Evolutionary conservation across 2,888 invertebrate genomes (phyloP), one percentile per base, ranked within the genome.

Genomic region (Frankliniella intonsa): DNA sequence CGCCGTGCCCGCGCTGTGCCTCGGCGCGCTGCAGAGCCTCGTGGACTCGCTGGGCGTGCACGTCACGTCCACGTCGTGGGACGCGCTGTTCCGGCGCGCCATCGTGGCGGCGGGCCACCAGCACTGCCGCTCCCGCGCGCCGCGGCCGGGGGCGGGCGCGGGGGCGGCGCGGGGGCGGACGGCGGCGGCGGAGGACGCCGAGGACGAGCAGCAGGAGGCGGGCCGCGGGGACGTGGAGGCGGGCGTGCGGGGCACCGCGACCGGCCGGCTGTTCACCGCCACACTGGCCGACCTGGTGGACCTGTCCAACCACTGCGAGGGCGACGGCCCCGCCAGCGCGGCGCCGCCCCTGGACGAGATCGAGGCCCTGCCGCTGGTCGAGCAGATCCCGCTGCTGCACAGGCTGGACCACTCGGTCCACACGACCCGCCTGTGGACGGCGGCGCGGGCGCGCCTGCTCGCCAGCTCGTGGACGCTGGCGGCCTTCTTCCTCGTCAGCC

Each of bases 51-150:
- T 95, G 81, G 94, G 94, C 3, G 93, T 93, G 82, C 94, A 95
- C 85, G 93, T 94, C 0, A 92, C 93, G 0, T 91, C 92, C n/a
- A 94, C 94, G 12, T 92, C 92, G 17, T 95, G 95, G 95, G 95
- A 95, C 87, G 92, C 93, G 86, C 90, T 89, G 82, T 91, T 91
- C 85, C 87, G 91, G 83, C 84, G 89, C 81, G 90, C 90, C 25
- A 87, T 91, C 81, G 90, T 90, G 2, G 88, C 90, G 14, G 88
- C 90, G 1, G 89, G 89, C 84, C 87, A 87, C 38, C 85, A 85
- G 82, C 84, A 85, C 83, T 83, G 85, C 50, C 82, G 84, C 76
- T 49, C 22, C 50, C 25, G 76, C 17, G 55, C 55, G 17, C 55
- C 55, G 55, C 14, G 55, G 55, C 55, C 55, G 69, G 25, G 11